A percentile compares a stretch with the other conserved stretches of the same genome.
Conservation (phyloP, 2,888 invertebrate species). For the Auanema freiburgensis region DNA sequence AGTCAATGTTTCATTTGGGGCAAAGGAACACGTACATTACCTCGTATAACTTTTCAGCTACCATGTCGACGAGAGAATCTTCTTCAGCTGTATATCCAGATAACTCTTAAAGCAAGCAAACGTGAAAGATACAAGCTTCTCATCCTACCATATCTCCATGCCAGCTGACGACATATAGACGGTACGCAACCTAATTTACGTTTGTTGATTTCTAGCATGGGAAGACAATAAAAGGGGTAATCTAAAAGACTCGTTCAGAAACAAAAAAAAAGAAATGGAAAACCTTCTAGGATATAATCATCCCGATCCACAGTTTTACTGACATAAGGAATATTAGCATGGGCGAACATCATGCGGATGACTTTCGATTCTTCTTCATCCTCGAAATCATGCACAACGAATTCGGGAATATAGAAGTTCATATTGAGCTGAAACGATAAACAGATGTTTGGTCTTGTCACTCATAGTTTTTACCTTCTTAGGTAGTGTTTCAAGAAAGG, state of each 20-base stretch:
- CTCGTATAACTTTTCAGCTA: conserved; percentile 41
- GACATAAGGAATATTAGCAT: conserved; percentile 38
- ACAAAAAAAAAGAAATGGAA: background rate
- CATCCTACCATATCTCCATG: conserved; percentile 46
- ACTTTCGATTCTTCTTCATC: conserved; percentile 42
- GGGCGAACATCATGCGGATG: conserved; percentile 44
- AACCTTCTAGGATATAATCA: conserved; percentile 41
- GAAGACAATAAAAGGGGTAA: conserved; percentile 43
- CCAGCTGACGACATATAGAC: conserved; percentile 49
- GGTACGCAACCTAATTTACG: conserved; percentile 37
- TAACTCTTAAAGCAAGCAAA: conserved; percentile 27
- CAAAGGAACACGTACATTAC: background rate
- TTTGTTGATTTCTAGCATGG: conserved; percentile 45
- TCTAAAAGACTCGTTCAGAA: conserved; percentile 26
- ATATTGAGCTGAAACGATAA: conserved; percentile 5
- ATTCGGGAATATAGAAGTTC: conserved; percentile 32
- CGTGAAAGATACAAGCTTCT: background rate
- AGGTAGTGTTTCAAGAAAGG: conserved; percentile 15
- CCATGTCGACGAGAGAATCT: conserved; percentile 45
- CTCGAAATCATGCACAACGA: conserved; percentile 37
- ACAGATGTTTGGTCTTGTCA: background rate
- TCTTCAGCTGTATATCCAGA: conserved; percentile 43
- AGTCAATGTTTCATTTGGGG: background rate
- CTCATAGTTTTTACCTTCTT: conserved; percentile 5
- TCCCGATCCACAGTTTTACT: conserved; percentile 35